Evolutionary conservation across 2,797 vertebrate genomes (phyloP), one percentile per base, ranked within the genome.

Genomic region (Schizopygopsis pylzovi): DNA sequence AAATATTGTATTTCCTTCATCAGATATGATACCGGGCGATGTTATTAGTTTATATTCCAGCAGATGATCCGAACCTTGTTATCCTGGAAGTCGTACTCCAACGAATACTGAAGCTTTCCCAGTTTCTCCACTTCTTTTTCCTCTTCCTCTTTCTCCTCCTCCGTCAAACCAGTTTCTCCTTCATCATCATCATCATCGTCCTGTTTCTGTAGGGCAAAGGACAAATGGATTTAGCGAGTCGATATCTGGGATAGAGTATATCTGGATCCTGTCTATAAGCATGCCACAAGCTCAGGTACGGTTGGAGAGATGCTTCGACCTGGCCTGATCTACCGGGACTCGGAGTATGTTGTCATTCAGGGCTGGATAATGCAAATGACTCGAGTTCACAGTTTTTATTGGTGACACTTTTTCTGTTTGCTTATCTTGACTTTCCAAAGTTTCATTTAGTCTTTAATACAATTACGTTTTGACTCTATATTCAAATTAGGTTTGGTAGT

Each of bases 1-100:
- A 67, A 67, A 37, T 37, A 67, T 67, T 67, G 63, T 15, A 67
- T 67, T 67, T 67, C 63, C 33, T 37, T 67, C 63, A 67, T 15
- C 63, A 67, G 28, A 67, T 67, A 67, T 16, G 28, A 67, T 67
- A 37, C 15, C 1, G 15, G 15, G 63, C 6, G 15, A 18, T 37
- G 63, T 37, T 67, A 67, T 67, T 37, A 37, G 63, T 70, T 49
- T n/a, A 43, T 12, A 33, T n/a, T 33, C 45, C 7, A 56, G 43
- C 47, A 25, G 18, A 13, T 11, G 43, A 47, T 13, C 90, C 90
- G 88, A 61, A 97, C 98, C 98, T 99, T 98, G 84, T 97, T 97
- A 0, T 97, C 97, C 90, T 98, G 97, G 94, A 99, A 99, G 91
- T 99, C 98, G 0, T 98, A 99, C 87, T 99, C 98, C 89, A 99